Evolutionary conservation across 2,797 vertebrate genomes (phyloP).

Genomic region (Lepidocolaptes lacrymiger): DNA sequence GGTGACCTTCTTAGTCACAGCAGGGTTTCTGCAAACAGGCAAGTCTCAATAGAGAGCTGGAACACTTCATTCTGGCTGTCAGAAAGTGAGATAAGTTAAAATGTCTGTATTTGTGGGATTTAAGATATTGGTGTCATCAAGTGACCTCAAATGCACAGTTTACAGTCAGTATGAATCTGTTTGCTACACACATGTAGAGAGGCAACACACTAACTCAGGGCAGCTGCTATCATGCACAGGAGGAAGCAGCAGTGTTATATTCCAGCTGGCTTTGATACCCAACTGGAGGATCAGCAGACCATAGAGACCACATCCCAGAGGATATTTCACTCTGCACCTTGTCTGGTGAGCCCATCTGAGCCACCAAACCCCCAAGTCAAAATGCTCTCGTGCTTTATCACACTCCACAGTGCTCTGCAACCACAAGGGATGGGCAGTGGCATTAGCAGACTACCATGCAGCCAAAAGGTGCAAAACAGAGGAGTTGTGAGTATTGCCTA

Average conservation of each 20-base stretch:
- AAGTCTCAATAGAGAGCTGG: not conserved
- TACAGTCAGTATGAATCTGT: not conserved
- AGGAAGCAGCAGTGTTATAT: not conserved
- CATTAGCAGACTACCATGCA: not conserved
- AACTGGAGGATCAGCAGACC: not conserved
- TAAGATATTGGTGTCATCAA: not conserved
- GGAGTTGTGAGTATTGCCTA: rapidly evolving
- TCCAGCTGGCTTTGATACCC: not conserved
- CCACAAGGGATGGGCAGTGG: not conserved
- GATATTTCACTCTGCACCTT: not conserved
- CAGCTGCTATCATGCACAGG: not conserved
- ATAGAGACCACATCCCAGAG: not conserved
- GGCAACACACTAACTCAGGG: not conserved
- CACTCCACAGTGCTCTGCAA: not conserved
- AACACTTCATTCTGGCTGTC: not conserved
- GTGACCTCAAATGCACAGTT: not conserved
- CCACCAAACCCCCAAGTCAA: not conserved
- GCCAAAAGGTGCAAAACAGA: not conserved
- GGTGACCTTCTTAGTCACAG: not conserved
- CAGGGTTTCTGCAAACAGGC: not conserved
- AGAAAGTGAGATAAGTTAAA: not conserved
- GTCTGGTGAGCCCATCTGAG: not conserved
- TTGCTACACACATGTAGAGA: rapidly evolving
- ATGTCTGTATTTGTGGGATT: not conserved
- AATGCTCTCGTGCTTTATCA: rapidly evolving